A percentile compares a stretch with the other conserved stretches of the same genome.
Conservation (phyloP, 2,888 invertebrate species). For the Coleophora flavipennella region DNA sequence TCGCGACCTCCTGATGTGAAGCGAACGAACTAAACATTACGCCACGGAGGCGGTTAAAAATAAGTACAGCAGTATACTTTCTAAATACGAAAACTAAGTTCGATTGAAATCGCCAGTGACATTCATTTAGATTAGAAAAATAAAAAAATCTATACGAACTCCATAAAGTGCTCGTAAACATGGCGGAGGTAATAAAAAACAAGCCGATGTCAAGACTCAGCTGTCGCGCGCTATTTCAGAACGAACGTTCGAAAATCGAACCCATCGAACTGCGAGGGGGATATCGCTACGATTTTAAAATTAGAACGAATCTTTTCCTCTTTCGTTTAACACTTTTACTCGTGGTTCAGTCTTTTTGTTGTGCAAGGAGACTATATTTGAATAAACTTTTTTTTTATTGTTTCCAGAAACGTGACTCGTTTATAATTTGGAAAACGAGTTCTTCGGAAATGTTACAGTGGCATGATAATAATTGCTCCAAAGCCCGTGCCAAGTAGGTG, state of each 20-base stretch:
- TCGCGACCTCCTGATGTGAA: too few relatives aligned
- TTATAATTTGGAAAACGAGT: conserved; percentile 6
- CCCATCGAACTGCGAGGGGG: conserved; percentile 56
- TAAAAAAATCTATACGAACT: conserved; percentile 65
- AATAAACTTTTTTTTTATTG: too few relatives aligned
- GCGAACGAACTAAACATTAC: too few relatives aligned
- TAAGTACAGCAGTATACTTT: conserved; percentile 20
- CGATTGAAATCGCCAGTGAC: conserved; percentile 52
- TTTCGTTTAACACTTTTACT: conserved; percentile 21
- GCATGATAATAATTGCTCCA: conserved; percentile 7
- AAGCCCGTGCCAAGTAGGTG: conserved; percentile 57
- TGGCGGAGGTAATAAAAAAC: conserved; percentile 68
- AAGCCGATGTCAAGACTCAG: conserved; percentile 63
- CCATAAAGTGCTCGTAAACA: conserved; percentile 70
- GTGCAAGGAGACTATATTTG: conserved; percentile 17
- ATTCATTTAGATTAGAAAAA: conserved; percentile 59
- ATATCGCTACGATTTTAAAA: conserved; percentile 51
- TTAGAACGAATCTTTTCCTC: conserved; percentile 45
- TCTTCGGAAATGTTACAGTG: conserved; percentile 13
- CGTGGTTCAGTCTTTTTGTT: conserved; percentile 15
- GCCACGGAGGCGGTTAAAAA: too few relatives aligned
- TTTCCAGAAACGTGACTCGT: too few relatives aligned
- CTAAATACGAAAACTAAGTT: conserved; percentile 48
- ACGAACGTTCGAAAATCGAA: conserved; percentile 65
- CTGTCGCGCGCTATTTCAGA: conserved; percentile 70